Percentiles rank a stretch among this genome's conserved stretches.
Evolutionary conservation across 2,113 vertebrate genomes (phyloP).

Genomic region (Menidia beryllina): DNA sequence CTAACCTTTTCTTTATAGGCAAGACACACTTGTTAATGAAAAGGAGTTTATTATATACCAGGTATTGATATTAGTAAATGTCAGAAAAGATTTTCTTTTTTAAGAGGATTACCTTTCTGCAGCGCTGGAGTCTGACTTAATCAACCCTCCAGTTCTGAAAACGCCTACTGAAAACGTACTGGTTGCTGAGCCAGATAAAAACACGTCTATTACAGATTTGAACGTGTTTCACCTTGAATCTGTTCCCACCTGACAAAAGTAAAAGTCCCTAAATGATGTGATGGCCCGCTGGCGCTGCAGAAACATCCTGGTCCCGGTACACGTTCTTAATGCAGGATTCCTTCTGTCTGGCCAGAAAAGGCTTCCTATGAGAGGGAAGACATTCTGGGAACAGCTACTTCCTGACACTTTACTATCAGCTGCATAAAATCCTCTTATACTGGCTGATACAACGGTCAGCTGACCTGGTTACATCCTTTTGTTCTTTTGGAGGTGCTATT

Average conservation of each 20-base stretch:
- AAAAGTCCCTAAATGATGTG: conserved; percentile 16
- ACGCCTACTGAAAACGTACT: conserved; percentile 40
- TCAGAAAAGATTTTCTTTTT: neutral
- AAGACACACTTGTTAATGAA: too few species aligned
- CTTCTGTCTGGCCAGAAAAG: neutral
- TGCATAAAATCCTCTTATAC: too few species aligned
- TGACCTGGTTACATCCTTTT: too few species aligned
- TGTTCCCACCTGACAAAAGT: conserved; percentile 25
- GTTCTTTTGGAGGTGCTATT: neutral
- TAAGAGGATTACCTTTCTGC: neutral
- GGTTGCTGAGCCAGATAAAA: conserved; percentile 31
- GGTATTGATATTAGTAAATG: neutral
- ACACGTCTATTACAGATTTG: conserved; percentile 37
- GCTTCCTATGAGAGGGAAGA: too few species aligned
- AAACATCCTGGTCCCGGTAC: neutral
- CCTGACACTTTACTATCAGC: too few species aligned
- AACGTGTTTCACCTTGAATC: conserved; percentile 29
- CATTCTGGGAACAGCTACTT: too few species aligned
- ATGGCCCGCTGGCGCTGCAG: neutral
- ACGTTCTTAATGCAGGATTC: neutral
- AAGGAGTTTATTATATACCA: neutral
- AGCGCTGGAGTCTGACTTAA: conserved; percentile 20
- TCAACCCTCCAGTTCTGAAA: conserved; percentile 17
- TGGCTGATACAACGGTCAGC: too few species aligned
- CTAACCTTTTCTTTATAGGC: too few species aligned